Evolutionary conservation across 2,113 vertebrate species (phyloP).

Genomic region (Tretioscincus oriximinensis): DNA sequence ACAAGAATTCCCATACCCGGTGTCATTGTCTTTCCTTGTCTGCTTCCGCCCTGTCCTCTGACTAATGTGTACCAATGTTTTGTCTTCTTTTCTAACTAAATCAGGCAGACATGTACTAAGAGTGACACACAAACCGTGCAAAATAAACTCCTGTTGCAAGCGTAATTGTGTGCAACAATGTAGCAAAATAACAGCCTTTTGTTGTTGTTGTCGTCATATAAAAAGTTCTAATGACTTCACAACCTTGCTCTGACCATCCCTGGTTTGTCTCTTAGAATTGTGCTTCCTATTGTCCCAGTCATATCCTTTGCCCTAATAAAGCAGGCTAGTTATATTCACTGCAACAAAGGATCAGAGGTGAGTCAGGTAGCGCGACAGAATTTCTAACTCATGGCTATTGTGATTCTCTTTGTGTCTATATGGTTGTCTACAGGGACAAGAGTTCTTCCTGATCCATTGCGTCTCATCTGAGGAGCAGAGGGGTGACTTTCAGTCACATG

Average conservation of each 20-base stretch:
- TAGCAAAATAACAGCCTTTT: conserved; percentile 24
- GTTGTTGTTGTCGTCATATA: background rate
- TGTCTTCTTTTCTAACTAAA: conserved; percentile 35
- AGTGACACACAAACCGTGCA: background rate
- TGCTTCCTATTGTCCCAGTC: conserved; percentile 19
- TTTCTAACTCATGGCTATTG: conserved; percentile 11
- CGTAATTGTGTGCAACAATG: conserved; percentile 16
- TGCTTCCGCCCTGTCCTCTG: conserved; percentile 22
- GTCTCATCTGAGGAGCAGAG: conserved; percentile 45
- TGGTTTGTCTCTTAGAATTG: conserved; percentile 32
- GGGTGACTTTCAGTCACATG: conserved; percentile 46
- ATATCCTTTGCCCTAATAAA: conserved; percentile 22
- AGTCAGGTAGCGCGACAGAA: conserved; percentile 28
- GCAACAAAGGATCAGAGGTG: conserved; percentile 27
- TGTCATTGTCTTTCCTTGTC: conserved; percentile 25
- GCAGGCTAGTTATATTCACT: conserved; percentile 1
- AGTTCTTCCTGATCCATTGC: conserved; percentile 27
- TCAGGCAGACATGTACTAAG: conserved; percentile 18
- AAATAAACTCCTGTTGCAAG: conserved; percentile 24
- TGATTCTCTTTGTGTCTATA: conserved; percentile 12
- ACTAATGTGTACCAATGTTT: background rate
- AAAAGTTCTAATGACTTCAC: conserved; percentile 32
- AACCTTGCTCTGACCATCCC: conserved; percentile 40
- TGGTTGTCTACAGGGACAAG: conserved; percentile 24
- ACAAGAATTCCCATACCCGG: conserved; percentile 29